Percentiles rank a stretch among this genome's conserved stretches.
phyloP scores from a whole-genome alignment of 2,888 invertebrate genomes.

The Philaethria dido region DNA sequence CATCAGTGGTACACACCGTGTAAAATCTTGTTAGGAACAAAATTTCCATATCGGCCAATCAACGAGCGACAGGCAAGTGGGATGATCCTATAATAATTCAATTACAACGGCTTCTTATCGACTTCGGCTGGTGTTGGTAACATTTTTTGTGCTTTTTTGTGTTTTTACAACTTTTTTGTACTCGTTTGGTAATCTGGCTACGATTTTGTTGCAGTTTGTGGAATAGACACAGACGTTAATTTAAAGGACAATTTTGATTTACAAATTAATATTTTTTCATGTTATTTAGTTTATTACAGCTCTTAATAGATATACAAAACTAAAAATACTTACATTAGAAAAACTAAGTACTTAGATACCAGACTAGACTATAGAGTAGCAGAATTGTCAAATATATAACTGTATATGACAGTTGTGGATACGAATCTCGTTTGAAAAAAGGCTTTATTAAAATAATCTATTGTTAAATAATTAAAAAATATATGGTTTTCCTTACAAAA shows the following conservation, averaged over 20 bases:
- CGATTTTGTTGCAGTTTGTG: neutral
- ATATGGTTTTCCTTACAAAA: no score
- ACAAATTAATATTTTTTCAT: no score
- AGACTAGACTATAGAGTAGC: neutral
- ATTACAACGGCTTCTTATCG: conserved; percentile 62
- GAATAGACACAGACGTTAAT: neutral
- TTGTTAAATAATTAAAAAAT: no score
- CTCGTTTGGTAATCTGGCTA: neutral
- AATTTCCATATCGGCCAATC: conserved; percentile 82
- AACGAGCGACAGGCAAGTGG: conserved; percentile 64
- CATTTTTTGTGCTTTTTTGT: conserved; percentile 34
- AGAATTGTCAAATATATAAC: neutral
- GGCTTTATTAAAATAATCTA: no score
- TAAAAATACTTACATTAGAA: no score
- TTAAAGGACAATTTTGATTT: no score
- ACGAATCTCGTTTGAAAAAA: no score
- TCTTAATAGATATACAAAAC: no score
- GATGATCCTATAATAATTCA: conserved; percentile 67
- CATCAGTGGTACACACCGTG: conserved; percentile 68
- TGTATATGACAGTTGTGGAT: neutral
- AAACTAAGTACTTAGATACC: neutral
- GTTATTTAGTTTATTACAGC: no score
- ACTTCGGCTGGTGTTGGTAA: conserved; percentile 49
- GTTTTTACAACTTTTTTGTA: neutral
- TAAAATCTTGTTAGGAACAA: conserved; percentile 70